Evolutionary conservation across 2,797 vertebrate genomes (phyloP).

Genomic region (Acestrorhynchus altus): DNA sequence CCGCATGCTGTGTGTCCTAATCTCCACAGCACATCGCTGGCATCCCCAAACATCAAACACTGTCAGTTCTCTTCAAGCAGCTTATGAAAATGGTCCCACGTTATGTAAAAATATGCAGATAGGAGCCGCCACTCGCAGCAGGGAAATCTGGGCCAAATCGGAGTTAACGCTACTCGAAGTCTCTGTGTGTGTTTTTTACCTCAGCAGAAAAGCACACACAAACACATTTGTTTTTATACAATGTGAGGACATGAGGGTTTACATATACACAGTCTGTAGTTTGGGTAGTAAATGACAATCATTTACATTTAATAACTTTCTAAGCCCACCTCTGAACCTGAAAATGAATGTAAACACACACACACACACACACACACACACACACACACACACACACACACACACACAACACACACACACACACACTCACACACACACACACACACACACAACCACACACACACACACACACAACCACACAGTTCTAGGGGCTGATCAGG

Average conservation of each 20-base stretch:
- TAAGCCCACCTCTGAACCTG: not conserved
- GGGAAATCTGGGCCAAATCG: slow-evolving; percentile 44
- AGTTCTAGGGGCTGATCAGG: slow-evolving; percentile 55
- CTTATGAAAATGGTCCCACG: slow-evolving; percentile 46
- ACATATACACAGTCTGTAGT: too few species aligned
- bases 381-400: not conserved
- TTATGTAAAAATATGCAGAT: slow-evolving; percentile 61
- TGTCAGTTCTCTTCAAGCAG: slow-evolving; percentile 40
- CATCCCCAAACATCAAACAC: slow-evolving; percentile 22
- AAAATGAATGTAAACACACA: not conserved
- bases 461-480: not conserved
- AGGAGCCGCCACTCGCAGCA: slow-evolving; percentile 42
- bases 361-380: not conserved
- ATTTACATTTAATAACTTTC: too few species aligned
- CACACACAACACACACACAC: not conserved
- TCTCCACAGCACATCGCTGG: slow-evolving; percentile 20
- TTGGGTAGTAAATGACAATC: too few species aligned
- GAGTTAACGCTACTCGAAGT: slow-evolving; percentile 37
- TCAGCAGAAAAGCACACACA: slow-evolving; percentile 16
- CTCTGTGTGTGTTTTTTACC: slow-evolving; percentile 27
- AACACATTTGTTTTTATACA: not conserved
- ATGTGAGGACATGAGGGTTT: not conserved
- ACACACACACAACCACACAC: not conserved
- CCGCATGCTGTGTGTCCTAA: slow-evolving; percentile 9
- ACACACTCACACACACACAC: not conserved